phyloP scores from a whole-genome alignment of 1,140 invertebrate genomes.

The Drosophila miranda region DNA sequence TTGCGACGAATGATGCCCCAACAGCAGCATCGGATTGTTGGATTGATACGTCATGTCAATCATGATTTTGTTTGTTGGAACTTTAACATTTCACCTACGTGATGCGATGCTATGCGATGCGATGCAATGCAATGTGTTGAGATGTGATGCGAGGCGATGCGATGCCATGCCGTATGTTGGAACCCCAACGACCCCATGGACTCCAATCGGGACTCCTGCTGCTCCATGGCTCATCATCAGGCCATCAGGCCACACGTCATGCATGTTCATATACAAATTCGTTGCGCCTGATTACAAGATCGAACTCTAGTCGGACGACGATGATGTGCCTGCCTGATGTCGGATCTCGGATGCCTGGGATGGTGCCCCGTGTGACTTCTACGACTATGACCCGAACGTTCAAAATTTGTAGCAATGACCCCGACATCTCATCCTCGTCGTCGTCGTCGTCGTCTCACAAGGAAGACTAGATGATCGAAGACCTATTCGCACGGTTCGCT shows the following conservation, averaged over 20 bases:
- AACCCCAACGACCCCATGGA: constrained; percentile 37
- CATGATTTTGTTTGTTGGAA: constrained; percentile 80
- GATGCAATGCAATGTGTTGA: constrained; percentile 53
- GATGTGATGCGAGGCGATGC: constrained; percentile 6
- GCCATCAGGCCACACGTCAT: constrained; percentile 73
- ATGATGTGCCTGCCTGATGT: constrained; percentile 1
- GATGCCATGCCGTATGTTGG: constrained; percentile 21
- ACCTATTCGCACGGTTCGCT: constrained; percentile 72
- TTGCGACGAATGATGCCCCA: constrained; percentile 35
- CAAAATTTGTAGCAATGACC: constrained; percentile 80
- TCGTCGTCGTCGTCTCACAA: constrained; percentile 5
- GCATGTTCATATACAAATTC: constrained; percentile 80
- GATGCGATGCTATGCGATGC: constrained; percentile 59
- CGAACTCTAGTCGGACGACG: constrained; percentile 24
- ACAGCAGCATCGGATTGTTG: constrained; percentile 11
- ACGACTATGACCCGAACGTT: constrained; percentile 74
- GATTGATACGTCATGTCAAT: constrained; percentile 74
- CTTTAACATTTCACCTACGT: constrained; percentile 80
- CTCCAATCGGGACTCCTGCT: constrained; percentile 3
- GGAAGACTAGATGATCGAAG: constrained; percentile 61
- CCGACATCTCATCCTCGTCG: constrained; percentile 13
- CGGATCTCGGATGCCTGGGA: constrained; percentile 1
- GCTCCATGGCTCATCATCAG: constrained; percentile 4
- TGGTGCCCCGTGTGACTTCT: constrained; percentile 62
- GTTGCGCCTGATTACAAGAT: constrained; percentile 76